A percentile compares a stretch with the other conserved stretches of the same genome.
Conservation (phyloP, 2,113 vertebrate genomes). For the Noturus placidus region DNA sequence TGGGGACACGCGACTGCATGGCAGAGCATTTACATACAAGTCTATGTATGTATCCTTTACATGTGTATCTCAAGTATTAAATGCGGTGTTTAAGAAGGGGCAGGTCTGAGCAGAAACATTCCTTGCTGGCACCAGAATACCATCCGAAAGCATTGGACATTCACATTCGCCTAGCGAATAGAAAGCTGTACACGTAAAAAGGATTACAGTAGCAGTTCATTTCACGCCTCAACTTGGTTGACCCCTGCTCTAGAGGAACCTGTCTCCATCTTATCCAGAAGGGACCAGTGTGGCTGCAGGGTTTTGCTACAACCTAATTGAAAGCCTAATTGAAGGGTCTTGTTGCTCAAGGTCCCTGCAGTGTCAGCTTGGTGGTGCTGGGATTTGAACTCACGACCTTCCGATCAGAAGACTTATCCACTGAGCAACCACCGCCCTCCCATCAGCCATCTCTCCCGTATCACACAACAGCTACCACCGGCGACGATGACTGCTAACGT, state of each 20-base stretch:
- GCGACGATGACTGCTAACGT: not conserved
- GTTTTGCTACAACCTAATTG: no score
- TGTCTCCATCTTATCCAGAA: not conserved
- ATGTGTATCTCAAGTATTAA: not conserved
- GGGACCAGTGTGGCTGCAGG: not conserved
- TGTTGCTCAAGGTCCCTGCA: not conserved
- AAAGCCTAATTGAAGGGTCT: not conserved
- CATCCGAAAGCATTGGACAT: not conserved
- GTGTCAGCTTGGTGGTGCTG: not conserved
- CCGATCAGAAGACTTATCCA: not conserved
- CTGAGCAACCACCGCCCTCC: no score
- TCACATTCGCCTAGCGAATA: not conserved
- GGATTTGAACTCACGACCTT: not conserved
- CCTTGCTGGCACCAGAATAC: not conserved
- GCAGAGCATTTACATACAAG: not conserved
- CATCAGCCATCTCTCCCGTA: no score
- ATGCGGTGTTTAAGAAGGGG: not conserved
- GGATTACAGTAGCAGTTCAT: not conserved
- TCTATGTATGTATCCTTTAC: not conserved
- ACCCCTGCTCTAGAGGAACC: no score
- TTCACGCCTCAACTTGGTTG: not conserved
- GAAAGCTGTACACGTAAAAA: not conserved
- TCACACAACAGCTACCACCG: not conserved
- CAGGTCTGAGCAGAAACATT: not conserved
- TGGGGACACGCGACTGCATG: not conserved